Evolutionary conservation across 2,797 vertebrate genomes (phyloP), one percentile per base, ranked within the genome.

Genomic region (Sebastes vulpes): DNA sequence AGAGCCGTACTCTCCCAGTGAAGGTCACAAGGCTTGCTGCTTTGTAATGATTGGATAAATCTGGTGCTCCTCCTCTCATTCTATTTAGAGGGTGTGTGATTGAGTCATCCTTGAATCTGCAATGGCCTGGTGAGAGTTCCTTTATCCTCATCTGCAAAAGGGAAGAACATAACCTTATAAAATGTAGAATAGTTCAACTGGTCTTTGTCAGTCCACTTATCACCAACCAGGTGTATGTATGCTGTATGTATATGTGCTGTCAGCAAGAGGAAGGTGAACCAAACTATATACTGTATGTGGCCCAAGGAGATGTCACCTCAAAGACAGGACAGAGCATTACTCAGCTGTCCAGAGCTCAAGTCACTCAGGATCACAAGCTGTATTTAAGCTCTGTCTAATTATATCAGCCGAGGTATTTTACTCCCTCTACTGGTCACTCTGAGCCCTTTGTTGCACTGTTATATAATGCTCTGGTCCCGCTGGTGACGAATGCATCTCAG

Each of bases 381-480:
- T 79, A 75, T 85, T 86, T 80, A 81, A 79, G 56, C 65, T 72
- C 9, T 23, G 32, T 84, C 75, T 90, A 88, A 86, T 89, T 90
- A 77, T 88, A 80, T 75, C 72, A 50, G 9, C 23, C 4, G 38
- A 60, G 76, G 50, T 31, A 68, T 60, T 75, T 77, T 60, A 65
- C 85, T 76, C 88, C 91, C 86, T 74, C 94, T 95, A 50, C 80
- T 93, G 95, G 88, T 35, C 58, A 60, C n/a, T 59, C 31, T 63
- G 0, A 14, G 42, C 3, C 4, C 31, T 35, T 74, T 84, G 70
- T 80, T 82, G 9, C 16, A 7, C 4, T 73, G 38, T 86, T 84
- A 78, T 78, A 68, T 74, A 83, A 85, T 67, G 1, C 20, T 38
- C 5, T 12, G 8, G 18, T 57, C 9, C 38, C 9, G 6, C 42